Percentiles rank a stretch among this genome's conserved stretches.
These are phyloP conservation scores for Leptopilina myrica DNA, from an alignment of 2,888 invertebrate species.

Conservation along the genomic window DNA sequence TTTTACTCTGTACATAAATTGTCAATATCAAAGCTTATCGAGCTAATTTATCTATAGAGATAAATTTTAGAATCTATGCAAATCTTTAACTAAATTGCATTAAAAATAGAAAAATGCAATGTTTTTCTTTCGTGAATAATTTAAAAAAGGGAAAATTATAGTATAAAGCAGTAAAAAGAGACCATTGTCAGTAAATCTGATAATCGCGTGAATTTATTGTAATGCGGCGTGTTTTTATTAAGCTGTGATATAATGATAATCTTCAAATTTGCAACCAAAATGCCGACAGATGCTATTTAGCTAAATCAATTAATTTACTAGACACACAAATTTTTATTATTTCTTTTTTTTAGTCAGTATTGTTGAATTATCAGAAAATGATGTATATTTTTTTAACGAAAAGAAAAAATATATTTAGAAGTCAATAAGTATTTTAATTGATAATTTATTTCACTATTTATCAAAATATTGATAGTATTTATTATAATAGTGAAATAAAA, in stretches of 20 bases:
- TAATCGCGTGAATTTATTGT: constrained; percentile 28
- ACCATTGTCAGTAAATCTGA: constrained; percentile 19
- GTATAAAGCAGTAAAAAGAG: neutral
- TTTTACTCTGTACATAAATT: neutral
- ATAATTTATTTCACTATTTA: neutral
- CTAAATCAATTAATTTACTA: constrained; percentile 14
- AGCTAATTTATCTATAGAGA: constrained; percentile 2
- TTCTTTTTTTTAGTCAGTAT: constrained; percentile 9
- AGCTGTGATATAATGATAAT: constrained; percentile 39
- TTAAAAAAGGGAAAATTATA: neutral
- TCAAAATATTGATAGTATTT: too few relatives aligned
- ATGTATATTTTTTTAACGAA: neutral
- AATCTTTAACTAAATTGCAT: too few relatives aligned
- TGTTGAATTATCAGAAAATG: neutral
- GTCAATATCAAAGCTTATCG: neutral
- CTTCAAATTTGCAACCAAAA: constrained; percentile 2
- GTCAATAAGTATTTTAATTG: neutral
- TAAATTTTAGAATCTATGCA: neutral
- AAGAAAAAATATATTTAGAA: neutral
- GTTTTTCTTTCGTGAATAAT: too few relatives aligned
- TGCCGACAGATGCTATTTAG: constrained; percentile 8
- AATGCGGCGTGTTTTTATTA: constrained; percentile 23
- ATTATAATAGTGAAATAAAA: too few relatives aligned
- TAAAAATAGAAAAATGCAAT: too few relatives aligned
- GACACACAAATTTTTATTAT: neutral